Percentiles rank a stretch among this genome's conserved stretches.
These are phyloP conservation scores for Ochropleura leucogaster DNA, from an alignment of 2,888 invertebrate genomes.

Conservation along the genomic window DNA sequence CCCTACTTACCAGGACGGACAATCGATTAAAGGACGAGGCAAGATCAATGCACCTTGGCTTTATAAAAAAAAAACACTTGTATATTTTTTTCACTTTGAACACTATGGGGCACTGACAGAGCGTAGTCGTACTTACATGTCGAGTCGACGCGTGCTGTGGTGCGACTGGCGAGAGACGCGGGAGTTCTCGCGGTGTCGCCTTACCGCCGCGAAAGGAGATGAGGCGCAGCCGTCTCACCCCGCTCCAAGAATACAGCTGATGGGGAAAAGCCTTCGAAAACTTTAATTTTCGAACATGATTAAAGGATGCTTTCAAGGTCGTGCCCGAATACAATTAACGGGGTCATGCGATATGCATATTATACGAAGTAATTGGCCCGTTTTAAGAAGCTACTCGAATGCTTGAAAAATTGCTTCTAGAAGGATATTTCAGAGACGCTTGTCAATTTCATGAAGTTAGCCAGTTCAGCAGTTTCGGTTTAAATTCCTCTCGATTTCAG, in stretches of 20 bases:
- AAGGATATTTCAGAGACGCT: neutral
- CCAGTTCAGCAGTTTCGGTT: neutral
- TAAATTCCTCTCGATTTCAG: slow-evolving; percentile 5
- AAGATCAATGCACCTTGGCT: slow-evolving; percentile 81
- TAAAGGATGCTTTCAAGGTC: slow-evolving; percentile 64
- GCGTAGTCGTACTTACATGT: slow-evolving; percentile 88
- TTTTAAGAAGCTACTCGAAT: slow-evolving; percentile 13
- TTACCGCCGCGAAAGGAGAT: slow-evolving; percentile 90
- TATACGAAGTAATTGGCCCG: slow-evolving; percentile 25
- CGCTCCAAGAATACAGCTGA: slow-evolving; percentile 81
- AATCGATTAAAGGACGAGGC: slow-evolving; percentile 59
- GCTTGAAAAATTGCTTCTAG: slow-evolving; percentile 23
- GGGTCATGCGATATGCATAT: slow-evolving; percentile 49
- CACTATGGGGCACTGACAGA: slow-evolving; percentile 82
- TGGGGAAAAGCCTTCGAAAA: slow-evolving; percentile 73
- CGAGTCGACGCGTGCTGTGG: slow-evolving; percentile 91
- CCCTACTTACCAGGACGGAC: slow-evolving; percentile 80
- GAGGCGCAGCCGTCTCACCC: slow-evolving; percentile 77
- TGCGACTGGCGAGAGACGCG: slow-evolving; percentile 87
- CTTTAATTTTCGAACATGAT: slow-evolving; percentile 55
- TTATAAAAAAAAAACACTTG: slow-evolving; percentile 76
- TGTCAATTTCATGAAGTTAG: neutral
- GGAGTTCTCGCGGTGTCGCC: slow-evolving; percentile 86
- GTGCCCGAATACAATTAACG: slow-evolving; percentile 36
- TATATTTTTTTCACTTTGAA: slow-evolving; percentile 78